These are phyloP conservation scores for Cylindroiulus punctatus DNA, from an alignment of 2,888 invertebrate genomes.

Conservation along the genomic window DNA sequence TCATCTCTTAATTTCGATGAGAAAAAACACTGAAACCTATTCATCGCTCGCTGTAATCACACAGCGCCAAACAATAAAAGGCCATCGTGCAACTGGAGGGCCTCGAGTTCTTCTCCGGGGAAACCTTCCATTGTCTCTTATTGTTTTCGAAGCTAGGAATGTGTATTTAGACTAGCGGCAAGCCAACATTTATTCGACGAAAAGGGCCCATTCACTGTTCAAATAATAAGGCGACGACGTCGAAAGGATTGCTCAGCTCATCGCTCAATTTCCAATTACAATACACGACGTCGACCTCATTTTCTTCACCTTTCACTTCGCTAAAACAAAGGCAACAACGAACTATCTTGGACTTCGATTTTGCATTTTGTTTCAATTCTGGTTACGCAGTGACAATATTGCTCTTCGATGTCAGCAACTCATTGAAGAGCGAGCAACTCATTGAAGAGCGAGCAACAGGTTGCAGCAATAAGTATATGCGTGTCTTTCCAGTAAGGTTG, in stretches of 20 bases:
- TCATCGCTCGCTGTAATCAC: conserved; percentile 29
- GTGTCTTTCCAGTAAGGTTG: too few relatives aligned
- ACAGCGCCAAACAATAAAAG: neutral
- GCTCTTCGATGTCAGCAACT: neutral
- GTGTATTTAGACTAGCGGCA: conserved; percentile 3
- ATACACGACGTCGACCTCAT: neutral
- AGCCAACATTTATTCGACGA: conserved; percentile 32
- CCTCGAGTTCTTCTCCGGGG: conserved; percentile 22
- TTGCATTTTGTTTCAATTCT: neutral
- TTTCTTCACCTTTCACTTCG: neutral
- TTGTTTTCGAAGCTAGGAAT: conserved; percentile 33
- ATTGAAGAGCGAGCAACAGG: neutral
- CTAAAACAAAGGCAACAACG: neutral
- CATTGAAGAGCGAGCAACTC: neutral
- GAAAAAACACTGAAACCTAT: neutral
- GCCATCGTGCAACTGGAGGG: neutral
- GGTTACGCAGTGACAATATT: neutral
- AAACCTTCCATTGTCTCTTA: neutral
- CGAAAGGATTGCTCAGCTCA: conserved; percentile 11
- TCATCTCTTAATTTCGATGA: neutral
- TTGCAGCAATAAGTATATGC: too few relatives aligned
- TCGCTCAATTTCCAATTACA: neutral
- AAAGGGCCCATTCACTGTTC: neutral
- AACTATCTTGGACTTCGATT: conserved; percentile 5
- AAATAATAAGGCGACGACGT: neutral